Conservation (phyloP, 2,113 vertebrate species). For the Pseudorasbora parva region DNA sequence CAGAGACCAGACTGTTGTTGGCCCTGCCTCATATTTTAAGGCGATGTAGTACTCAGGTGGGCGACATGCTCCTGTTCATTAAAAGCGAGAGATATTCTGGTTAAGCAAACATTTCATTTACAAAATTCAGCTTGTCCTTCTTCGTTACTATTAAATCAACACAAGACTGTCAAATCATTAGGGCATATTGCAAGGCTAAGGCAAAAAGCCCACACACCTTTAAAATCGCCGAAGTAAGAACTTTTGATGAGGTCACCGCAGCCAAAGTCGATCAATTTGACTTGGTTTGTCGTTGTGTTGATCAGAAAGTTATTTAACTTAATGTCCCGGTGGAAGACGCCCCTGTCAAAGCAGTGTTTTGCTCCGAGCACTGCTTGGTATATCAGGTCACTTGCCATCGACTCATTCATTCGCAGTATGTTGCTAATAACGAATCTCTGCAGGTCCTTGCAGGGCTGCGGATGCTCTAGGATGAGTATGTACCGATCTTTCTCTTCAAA, state of each 20-base stretch:
- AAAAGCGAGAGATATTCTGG: neutral
- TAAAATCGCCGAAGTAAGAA: no score
- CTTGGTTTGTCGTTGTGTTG: conserved; percentile 62
- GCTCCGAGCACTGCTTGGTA: conserved; percentile 61
- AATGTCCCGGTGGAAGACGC: conserved; percentile 68
- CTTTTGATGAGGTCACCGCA: conserved; percentile 58
- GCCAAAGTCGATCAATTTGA: conserved; percentile 73
- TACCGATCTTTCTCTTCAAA: conserved; percentile 53
- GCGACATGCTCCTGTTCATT: neutral
- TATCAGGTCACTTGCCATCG: conserved; percentile 53
- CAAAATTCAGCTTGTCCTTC: neutral
- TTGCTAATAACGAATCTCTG: conserved; percentile 50
- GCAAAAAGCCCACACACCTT: neutral
- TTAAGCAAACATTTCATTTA: neutral
- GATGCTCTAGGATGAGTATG: conserved; percentile 66
- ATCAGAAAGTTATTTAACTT: conserved; percentile 77
- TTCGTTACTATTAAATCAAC: neutral
- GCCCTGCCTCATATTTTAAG: neutral
- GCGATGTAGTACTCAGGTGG: neutral
- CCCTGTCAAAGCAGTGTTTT: conserved; percentile 61
- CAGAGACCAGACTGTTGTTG: conserved; percentile 6
- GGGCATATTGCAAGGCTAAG: neutral
- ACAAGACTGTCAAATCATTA: neutral
- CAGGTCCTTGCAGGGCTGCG: conserved; percentile 61
- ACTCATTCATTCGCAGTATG: conserved; percentile 48